Evolutionary conservation across 2,888 invertebrate species (phyloP).

Genomic region (Oscheius onirici): DNA sequence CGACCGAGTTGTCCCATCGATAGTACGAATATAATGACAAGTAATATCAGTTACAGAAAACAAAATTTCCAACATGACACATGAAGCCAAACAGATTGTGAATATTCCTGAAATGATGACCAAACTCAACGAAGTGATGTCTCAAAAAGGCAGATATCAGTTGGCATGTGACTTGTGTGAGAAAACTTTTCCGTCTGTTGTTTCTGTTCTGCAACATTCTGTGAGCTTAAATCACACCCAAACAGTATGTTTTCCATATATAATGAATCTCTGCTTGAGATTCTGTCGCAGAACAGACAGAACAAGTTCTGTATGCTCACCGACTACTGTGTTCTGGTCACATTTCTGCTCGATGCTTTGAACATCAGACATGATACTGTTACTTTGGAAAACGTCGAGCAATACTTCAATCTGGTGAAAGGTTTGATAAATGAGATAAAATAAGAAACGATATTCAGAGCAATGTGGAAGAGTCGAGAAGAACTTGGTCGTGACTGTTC

Average conservation of each 20-base stretch:
- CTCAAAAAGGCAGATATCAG: not conserved
- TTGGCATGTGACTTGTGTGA: not conserved
- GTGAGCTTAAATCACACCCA: not conserved
- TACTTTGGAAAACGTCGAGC: not conserved
- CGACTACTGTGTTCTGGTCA: not conserved
- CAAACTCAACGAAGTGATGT: not conserved
- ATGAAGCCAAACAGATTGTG: not conserved
- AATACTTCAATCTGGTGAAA: not conserved
- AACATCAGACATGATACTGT: not conserved
- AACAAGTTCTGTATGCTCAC: not conserved
- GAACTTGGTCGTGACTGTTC: not conserved
- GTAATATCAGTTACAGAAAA: not conserved
- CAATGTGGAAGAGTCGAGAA: not conserved
- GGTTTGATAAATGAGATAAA: not conserved
- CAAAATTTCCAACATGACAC: not conserved
- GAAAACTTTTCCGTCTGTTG: not conserved
- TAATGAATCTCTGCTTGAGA: not conserved
- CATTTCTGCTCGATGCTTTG: not conserved
- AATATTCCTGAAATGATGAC: not conserved
- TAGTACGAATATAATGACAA: not conserved
- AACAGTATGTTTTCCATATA: not conserved
- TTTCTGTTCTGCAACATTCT: constrained; percentile 7
- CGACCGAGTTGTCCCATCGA: not conserved
- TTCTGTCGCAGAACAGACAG: not conserved
- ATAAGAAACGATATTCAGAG: not conserved